Evolutionary conservation across 2,797 vertebrate genomes (phyloP), one percentile per base, ranked within the genome.

Genomic region (Triplophysa yarkandensis): DNA sequence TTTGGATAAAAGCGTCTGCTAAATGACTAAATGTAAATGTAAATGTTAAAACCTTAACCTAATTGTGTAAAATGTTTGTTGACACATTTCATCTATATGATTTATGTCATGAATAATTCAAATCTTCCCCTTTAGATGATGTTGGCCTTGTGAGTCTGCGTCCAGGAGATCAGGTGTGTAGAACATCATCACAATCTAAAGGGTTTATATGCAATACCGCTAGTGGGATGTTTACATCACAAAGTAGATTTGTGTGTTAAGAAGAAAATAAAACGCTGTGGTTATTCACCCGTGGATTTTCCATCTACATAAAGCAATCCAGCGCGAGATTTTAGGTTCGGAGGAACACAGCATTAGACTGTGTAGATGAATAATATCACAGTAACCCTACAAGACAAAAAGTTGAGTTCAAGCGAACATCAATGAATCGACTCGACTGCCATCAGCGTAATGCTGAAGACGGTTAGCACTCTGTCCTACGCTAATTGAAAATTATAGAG

Each of bases 401-500:
- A 73, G 23, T 17, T 28, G 0, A 43, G 27, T 78, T 48, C 30
- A 44, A 50, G 2, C 16, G 52, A 25, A 74, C 54, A 41, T 41
- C 23, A 41, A 25, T 34, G 64, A 41, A 39, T 79, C 11, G 68
- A 71, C 64, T 32, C 32, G n/a, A 28, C 68, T 48, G 41, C 8
- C 62, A 48, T 79, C 67, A 76, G 69, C 39, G 62, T 50, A 17
- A 39, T 32, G 54, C 62, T 76, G 66, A 60, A 67, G 41, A 16
- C 28, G 52, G 62, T 68, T 19, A 10, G 30, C 10, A 74, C 63
- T 64, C 41, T 68, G 48, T 48, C 23, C 23, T 67, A 52, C 30
- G 63, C 48, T 76, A 80, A 80, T 71, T 58, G 77, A 70, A 76
- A 79, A 76, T 73, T 72, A 74, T 50, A 57, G 21, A 6, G 41